Conservation (phyloP, 2,888 invertebrate species). For the Ophion slaviceki region DNA sequence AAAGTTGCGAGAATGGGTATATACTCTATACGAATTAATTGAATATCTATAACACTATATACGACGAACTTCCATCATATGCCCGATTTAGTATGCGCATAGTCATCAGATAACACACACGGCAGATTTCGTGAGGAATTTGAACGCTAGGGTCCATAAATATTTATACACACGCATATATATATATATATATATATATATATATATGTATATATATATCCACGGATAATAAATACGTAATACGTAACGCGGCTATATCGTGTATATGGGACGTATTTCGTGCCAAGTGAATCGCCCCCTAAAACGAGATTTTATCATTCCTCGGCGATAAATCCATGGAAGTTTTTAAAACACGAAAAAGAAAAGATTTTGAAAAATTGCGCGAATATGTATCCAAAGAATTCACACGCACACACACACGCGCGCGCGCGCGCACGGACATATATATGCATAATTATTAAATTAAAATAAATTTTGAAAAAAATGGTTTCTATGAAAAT, state of each 20-base stretch:
- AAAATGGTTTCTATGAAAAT: too few species aligned
- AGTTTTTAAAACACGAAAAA: too few species aligned
- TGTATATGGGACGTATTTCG: not conserved
- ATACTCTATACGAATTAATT: constrained; percentile 9
- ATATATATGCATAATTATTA: too few species aligned
- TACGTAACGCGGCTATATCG: not conserved
- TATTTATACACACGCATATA: not conserved
- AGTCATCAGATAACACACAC: constrained; percentile 42
- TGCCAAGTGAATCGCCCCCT: not conserved
- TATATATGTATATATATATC: not conserved
- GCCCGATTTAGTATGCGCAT: constrained; percentile 31
- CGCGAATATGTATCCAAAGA: too few species aligned
- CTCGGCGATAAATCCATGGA: too few species aligned
- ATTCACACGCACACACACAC: too few species aligned
- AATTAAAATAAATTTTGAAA: too few species aligned
- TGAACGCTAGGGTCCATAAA: not conserved
- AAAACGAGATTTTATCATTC: too few species aligned
- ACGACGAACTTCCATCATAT: constrained; percentile 20
- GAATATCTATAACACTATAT: not conserved
- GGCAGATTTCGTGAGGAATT: constrained; percentile 47
- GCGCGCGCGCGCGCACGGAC: too few species aligned
- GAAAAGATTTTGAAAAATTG: too few species aligned
- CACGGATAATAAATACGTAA: constrained; percentile 11
- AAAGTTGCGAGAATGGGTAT: not conserved
- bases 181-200: not conserved